These are phyloP conservation scores for Melanaphis sacchari DNA, from an alignment of 1,140 invertebrate genomes.

Conservation along the genomic window DNA sequence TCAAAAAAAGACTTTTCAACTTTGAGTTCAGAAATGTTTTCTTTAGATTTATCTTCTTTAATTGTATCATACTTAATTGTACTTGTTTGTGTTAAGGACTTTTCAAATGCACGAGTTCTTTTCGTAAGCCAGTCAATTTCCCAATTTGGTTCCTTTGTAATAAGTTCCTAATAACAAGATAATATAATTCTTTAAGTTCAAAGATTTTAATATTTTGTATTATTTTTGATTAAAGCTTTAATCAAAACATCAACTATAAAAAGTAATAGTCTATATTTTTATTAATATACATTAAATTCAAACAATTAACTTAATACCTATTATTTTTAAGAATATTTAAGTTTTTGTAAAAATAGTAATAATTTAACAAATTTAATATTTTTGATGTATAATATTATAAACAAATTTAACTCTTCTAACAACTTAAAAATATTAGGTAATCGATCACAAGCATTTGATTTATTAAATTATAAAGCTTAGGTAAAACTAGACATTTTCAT, in stretches of 20 bases:
- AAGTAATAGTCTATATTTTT: background rate
- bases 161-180: constrained; percentile 70
- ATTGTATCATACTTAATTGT: background rate
- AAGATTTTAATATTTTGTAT: background rate
- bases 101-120: constrained; percentile 72
- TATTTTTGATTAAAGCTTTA: background rate
- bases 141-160: constrained; percentile 83
- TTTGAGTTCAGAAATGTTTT: background rate
- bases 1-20: constrained; percentile 52
- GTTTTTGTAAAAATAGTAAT: background rate
- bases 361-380: background rate
- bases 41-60: constrained; percentile 46
- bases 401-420: too few species aligned
- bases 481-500: too few species aligned
- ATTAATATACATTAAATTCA: background rate
- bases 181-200: background rate
- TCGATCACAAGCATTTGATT: too few species aligned
- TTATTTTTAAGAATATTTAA: too few species aligned
- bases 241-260: background rate
- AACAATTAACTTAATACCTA: background rate
- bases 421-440: too few species aligned
- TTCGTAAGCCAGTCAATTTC: constrained; percentile 84
- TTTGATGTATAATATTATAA: too few species aligned
- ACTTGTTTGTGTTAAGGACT: constrained; percentile 21
- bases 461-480: too few species aligned